Conservation (phyloP, 2,113 vertebrate genomes). For the Suricata suricatta region DNA sequence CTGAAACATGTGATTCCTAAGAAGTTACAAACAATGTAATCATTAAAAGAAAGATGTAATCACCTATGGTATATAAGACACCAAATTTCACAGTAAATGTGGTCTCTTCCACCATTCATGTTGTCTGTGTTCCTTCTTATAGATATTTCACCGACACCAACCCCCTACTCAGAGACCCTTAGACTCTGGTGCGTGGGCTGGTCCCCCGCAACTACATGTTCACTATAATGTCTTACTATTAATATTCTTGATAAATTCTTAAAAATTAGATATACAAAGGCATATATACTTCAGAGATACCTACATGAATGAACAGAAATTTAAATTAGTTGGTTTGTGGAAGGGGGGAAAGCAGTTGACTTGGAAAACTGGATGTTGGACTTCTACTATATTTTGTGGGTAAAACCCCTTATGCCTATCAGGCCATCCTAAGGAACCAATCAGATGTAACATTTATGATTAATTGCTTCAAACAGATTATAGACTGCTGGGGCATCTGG, state of each 20-base stretch:
- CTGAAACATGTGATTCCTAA: too few species aligned
- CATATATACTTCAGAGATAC: background rate
- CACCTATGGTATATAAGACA: too few species aligned
- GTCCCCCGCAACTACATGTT: slow-evolving; percentile 36
- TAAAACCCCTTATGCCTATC: background rate
- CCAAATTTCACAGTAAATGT: too few species aligned
- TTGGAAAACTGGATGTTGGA: slow-evolving; percentile 20
- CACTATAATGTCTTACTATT: slow-evolving; percentile 28
- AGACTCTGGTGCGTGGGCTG: too few species aligned
- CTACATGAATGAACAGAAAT: slow-evolving; percentile 13
- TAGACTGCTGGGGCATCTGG: background rate
- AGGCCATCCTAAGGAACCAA: background rate
- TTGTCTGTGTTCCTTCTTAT: too few species aligned
- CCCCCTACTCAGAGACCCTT: too few species aligned
- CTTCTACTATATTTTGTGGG: background rate
- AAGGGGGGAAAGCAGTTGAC: background rate
- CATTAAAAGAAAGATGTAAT: too few species aligned
- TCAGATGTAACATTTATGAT: background rate
- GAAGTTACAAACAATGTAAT: too few species aligned
- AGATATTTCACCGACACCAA: too few species aligned
- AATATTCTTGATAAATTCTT: slow-evolving; percentile 19
- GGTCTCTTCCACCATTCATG: too few species aligned
- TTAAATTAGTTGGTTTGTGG: background rate
- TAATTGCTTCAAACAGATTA: slow-evolving; percentile 30
- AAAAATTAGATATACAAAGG: slow-evolving; percentile 19